Evolutionary conservation across 2,888 invertebrate species (phyloP), one percentile per base, ranked within the genome.

Genomic region (Drosophila helvetica): DNA sequence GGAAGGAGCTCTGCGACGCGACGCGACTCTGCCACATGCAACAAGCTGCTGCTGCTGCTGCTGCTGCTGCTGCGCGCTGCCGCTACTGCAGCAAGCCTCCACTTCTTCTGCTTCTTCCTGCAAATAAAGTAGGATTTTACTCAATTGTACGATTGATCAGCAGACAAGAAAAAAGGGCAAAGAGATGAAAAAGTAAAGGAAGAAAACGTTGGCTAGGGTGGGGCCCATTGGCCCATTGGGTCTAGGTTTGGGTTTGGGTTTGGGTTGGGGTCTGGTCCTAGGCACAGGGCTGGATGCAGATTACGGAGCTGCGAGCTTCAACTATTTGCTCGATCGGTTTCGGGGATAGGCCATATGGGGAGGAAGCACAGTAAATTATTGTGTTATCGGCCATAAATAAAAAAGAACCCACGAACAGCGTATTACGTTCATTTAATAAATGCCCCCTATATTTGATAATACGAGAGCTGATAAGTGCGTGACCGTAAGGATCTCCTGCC

Each of bases 61-160:
- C 33, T 27, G 57, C 66, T 54, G 54, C 65, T 54, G 42, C n/a
- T 25, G 22, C 27, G n/a, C 60, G 57, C 65, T 54, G 42, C n/a
- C 33, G 22, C 27, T 30, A 30, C 30, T 25, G 57, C 65, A 72
- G 51, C 62, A 59, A 57, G 57, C 66, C 60, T 54, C 66, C 60
- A 63, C 60, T 62, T 52, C 69, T 25, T 38, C 54, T 52, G 54
- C 54, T 50, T 54, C 69, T 74, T 82, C 82, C 81, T 84, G 83
- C 86, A 84, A 88, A 83, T 83, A 83, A 86, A 85, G 78, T 88
- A 88, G 81, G 84, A 76, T 86, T 88, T 88, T 84, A 76, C 85
- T 84, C 85, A 85, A 88, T 86, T 85, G 87, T 88, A 88, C 85
- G 89, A 85, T 85, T 85, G 85, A 85, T 85, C 85, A 85, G 89